These are phyloP conservation scores for Xanthorhoe designata DNA, from an alignment of 2,888 invertebrate species.

Conservation along the genomic window DNA sequence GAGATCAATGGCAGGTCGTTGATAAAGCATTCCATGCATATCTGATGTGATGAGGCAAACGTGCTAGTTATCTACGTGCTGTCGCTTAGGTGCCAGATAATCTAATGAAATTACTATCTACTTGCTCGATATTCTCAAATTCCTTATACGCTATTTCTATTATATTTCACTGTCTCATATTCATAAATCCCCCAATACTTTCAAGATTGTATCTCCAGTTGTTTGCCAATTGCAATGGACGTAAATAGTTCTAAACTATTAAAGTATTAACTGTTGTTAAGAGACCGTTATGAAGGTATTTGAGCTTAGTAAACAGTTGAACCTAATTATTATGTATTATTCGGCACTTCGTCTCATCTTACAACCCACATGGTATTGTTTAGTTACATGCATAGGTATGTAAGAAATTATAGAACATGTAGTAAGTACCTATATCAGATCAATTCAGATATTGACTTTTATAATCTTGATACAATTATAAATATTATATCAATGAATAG, in stretches of 20 bases:
- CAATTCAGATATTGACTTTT: no score
- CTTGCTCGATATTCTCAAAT: neutral
- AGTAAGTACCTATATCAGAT: no score
- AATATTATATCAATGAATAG: no score
- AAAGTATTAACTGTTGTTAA: neutral
- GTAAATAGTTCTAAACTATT: neutral
- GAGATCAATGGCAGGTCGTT: conserved; percentile 40
- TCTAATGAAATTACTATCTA: neutral
- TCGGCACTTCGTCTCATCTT: neutral
- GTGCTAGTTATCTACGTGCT: conserved; percentile 15
- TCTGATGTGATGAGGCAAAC: conserved; percentile 37
- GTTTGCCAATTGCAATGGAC: neutral
- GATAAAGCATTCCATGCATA: conserved; percentile 45
- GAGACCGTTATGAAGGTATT: neutral
- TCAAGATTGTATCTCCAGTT: neutral
- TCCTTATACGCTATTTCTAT: neutral
- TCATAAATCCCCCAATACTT: neutral
- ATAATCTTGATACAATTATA: no score
- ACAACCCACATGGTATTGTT: neutral
- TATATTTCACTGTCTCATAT: neutral
- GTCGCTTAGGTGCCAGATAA: conserved; percentile 5
- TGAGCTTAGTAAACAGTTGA: neutral
- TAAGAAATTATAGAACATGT: neutral
- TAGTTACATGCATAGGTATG: neutral
- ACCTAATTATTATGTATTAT: neutral